Percentiles rank a stretch among this genome's conserved stretches.
These are phyloP conservation scores for Agriopis aurantiaria DNA, from an alignment of 2,888 invertebrate species.

Conservation along the genomic window DNA sequence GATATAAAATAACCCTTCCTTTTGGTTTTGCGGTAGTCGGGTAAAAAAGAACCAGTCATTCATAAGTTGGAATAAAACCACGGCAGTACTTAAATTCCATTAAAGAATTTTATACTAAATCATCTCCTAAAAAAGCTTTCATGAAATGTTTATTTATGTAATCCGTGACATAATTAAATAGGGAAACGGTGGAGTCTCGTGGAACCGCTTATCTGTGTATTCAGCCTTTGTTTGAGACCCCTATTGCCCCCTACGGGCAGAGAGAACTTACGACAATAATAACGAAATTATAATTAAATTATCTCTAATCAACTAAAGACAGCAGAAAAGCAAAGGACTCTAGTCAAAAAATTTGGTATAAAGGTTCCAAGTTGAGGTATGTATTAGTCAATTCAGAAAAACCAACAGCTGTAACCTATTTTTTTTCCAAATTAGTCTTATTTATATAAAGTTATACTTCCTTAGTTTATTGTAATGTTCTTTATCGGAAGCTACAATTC, in stretches of 20 bases:
- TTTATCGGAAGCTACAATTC: background rate
- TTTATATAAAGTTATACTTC: background rate
- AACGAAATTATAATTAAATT: background rate
- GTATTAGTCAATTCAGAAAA: too few relatives aligned
- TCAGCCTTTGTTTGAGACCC: background rate
- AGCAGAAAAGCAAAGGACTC: too few relatives aligned
- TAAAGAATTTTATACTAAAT: background rate
- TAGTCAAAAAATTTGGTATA: too few relatives aligned
- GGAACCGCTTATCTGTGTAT: background rate
- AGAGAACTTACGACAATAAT: background rate
- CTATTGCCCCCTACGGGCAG: background rate
- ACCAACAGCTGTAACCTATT: too few relatives aligned
- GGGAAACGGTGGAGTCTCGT: background rate
- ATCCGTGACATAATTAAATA: background rate
- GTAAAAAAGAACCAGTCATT: too few relatives aligned
- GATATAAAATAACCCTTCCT: too few relatives aligned
- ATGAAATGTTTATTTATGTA: conserved; percentile 1
- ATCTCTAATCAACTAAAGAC: background rate
- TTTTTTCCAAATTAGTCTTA: background rate
- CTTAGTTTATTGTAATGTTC: background rate
- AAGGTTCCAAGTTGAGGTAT: too few relatives aligned
- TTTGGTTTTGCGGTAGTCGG: too few relatives aligned
- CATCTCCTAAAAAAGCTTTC: background rate
- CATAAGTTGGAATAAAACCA: background rate
- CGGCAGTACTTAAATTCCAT: background rate